These are phyloP conservation scores for Drosophila niveifrons DNA, from an alignment of 2,888 invertebrate genomes.

Conservation along the genomic window DNA sequence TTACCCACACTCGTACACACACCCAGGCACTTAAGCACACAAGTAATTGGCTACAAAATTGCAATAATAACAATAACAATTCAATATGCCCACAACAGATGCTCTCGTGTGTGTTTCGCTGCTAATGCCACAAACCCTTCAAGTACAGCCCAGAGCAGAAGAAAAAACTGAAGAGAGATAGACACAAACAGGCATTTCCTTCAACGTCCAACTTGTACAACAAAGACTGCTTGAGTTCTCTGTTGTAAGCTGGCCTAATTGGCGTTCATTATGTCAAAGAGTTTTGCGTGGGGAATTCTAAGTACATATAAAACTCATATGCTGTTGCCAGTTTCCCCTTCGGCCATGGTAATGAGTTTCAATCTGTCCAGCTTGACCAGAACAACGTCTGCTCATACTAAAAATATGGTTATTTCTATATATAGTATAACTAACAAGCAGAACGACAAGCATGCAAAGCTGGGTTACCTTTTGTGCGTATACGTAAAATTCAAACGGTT, in stretches of 20 bases:
- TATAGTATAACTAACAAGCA: slow-evolving; percentile 11
- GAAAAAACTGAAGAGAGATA: slow-evolving; percentile 1
- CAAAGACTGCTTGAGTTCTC: slow-evolving; percentile 17
- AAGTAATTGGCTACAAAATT: slow-evolving; percentile 78
- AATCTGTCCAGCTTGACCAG: slow-evolving; percentile 10
- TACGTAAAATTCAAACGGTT: slow-evolving; percentile 41
- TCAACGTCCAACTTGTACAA: slow-evolving; percentile 12
- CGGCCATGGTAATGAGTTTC: slow-evolving; percentile 48
- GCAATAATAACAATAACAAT: slow-evolving; percentile 81
- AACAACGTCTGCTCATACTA: not conserved
- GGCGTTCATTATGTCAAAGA: slow-evolving; percentile 76
- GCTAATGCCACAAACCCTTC: slow-evolving; percentile 39
- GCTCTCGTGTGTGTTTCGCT: slow-evolving; percentile 38
- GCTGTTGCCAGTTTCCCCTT: slow-evolving; percentile 9
- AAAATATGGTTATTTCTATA: not conserved
- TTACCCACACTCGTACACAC: slow-evolving; percentile 19
- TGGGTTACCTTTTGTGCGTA: slow-evolving; percentile 17
- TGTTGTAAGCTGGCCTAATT: slow-evolving; percentile 72
- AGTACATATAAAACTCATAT: slow-evolving; percentile 66
- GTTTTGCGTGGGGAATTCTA: slow-evolving; percentile 75
- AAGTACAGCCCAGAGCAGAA: slow-evolving; percentile 10
- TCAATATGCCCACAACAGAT: slow-evolving; percentile 78
- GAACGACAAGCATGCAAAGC: not conserved
- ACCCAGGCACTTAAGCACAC: slow-evolving; percentile 52
- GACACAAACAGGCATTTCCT: slow-evolving; percentile 8